Percentiles rank a stretch among this genome's conserved stretches.
phyloP scores from a whole-genome alignment of 2,797 vertebrate genomes.

The Alosa sapidissima region DNA sequence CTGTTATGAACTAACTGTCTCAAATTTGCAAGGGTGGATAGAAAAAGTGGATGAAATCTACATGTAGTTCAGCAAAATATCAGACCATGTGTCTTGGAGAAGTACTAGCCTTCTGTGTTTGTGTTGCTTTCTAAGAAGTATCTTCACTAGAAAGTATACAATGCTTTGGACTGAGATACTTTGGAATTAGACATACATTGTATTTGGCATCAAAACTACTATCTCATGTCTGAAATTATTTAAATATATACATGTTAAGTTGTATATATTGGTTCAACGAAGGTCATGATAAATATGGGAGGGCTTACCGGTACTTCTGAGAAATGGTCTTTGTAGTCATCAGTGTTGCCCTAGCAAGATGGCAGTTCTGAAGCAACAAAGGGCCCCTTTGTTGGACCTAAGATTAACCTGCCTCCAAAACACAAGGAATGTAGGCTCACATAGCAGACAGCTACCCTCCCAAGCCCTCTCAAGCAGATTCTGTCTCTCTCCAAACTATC shows the following conservation, averaged over 20 bases:
- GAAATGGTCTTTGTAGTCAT: neutral
- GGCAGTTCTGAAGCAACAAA: neutral
- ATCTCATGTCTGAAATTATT: neutral
- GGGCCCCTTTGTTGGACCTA: neutral
- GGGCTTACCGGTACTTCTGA: neutral
- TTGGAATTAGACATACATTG: too few relatives aligned
- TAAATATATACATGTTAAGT: neutral
- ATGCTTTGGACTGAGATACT: too few relatives aligned
- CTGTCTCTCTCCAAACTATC: neutral
- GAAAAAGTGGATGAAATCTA: too few relatives aligned
- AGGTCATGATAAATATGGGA: neutral
- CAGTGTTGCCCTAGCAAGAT: neutral
- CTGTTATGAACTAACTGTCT: too few relatives aligned
- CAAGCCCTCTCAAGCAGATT: neutral
- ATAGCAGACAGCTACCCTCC: neutral
- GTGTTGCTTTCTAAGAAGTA: neutral
- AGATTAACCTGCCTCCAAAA: slow-evolving; percentile 9
- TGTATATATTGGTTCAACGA: neutral
- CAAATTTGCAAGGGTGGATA: too few relatives aligned
- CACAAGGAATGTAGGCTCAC: slow-evolving; percentile 13
- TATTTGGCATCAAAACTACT: too few relatives aligned
- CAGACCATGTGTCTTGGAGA: neutral
- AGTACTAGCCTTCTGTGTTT: too few relatives aligned
- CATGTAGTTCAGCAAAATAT: too few relatives aligned
- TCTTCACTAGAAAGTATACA: neutral